Evolutionary conservation across 2,113 vertebrate genomes (phyloP), one percentile per base, ranked within the genome.

Genomic region (Nothobranchius kuhntae): DNA sequence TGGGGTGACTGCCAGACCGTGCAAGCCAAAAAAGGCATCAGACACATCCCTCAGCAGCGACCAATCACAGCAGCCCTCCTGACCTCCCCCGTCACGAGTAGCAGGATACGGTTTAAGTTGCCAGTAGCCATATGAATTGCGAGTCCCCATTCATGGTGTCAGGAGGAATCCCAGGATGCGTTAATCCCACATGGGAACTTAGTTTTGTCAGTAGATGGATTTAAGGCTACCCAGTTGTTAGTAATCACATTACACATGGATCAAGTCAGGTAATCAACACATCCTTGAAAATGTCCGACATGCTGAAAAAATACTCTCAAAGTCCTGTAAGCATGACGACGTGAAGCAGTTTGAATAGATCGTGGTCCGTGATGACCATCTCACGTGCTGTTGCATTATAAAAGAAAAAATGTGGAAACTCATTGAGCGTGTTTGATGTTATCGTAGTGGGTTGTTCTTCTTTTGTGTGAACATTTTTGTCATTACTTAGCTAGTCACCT

Each of bases 131-230:
- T 72, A 2, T 35, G 73, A 24, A 38, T 60, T 71, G 67, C 52
- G 1, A 24, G 30, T 3, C 40, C 26, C n/a, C 47, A 53, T 61
- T 74, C 50, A 46, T 55, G 57, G 36, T 61, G 62, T 57, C 51
- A 47, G 1, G 13, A 13, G 14, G 26, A 53, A 64, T 52, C 30
- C 30, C 30, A 30, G 30, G 1, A 30, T 30, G 30, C 4, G 30
- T 30, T 30, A 4, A 30, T 30, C 30, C 30, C 30, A 30, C 30
- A 30, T 3, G 30, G 30, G 30, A 21, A 21, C 21, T 21, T 21
- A 21, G 21, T 21, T 21, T 21, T 21, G 21, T 21, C 21, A 21
- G 21, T 21, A 21, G 21, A 21, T 21, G 30, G 30, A 30, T 30
- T 30, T 30, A 30, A 4, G 30, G 4, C 30, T 30, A 30, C 4